phyloP scores from a whole-genome alignment of 2,888 invertebrate species.

The Odontocerum albicorne region DNA sequence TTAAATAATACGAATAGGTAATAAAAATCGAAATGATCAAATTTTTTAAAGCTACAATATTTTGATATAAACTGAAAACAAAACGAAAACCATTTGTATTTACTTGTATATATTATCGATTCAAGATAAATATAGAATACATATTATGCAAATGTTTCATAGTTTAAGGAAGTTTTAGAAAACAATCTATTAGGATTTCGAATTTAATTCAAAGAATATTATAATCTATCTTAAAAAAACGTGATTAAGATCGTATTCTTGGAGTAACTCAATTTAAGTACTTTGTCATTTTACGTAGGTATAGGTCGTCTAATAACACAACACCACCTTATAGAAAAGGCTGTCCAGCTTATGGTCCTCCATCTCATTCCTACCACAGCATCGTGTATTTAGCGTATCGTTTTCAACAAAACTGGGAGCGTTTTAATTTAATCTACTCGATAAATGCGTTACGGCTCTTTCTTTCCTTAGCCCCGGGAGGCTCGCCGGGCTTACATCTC shows the following conservation, averaged over 20 bases:
- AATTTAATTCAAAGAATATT: no score
- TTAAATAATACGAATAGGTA: no score
- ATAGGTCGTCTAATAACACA: conserved; percentile 28
- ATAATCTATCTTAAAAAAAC: no score
- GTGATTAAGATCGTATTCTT: conserved; percentile 32
- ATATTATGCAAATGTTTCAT: no score
- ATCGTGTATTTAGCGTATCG: conserved; percentile 1
- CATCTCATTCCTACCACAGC: conserved; percentile 12
- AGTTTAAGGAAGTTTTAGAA: no score
- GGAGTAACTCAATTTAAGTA: conserved; percentile 16
- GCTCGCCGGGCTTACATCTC: conserved; percentile 1
- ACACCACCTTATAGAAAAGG: conserved; percentile 21
- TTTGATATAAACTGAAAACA: no score
- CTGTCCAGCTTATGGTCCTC: conserved; percentile 18
- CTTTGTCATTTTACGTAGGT: conserved; percentile 29
- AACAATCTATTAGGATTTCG: no score
- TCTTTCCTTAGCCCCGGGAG: conserved; percentile 6
- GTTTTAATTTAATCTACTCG: conserved; percentile 27
- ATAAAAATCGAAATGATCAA: no score
- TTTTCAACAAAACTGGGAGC: conserved; percentile 9
- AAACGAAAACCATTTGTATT: no score
- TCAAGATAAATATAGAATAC: no score
- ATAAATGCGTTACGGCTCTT: conserved; percentile 25
- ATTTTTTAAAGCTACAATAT: no score
- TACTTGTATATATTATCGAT: no score